phyloP scores from a whole-genome alignment of 2,113 vertebrate genomes.

The Varanus komodoensis region DNA sequence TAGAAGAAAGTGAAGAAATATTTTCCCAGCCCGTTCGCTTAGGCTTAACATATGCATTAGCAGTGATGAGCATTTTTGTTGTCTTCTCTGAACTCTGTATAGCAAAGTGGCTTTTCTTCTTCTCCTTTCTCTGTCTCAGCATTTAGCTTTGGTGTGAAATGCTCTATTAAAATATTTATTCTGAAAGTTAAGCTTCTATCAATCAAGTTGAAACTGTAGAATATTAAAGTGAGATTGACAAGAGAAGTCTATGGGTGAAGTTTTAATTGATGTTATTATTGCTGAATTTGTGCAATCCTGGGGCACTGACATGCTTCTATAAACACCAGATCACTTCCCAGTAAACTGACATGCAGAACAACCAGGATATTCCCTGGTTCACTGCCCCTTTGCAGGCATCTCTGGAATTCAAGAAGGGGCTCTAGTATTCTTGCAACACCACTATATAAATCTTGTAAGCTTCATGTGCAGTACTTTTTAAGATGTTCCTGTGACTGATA shows the following conservation, averaged over 20 bases:
- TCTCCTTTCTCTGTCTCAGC: neutral
- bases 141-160: conserved; percentile 59
- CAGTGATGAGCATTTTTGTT: conserved; percentile 30
- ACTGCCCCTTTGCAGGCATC: neutral
- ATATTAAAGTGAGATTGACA: conserved; percentile 37
- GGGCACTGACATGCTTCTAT: conserved; percentile 25
- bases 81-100: conserved; percentile 42
- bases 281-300: conserved; percentile 2
- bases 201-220: conserved; percentile 60
- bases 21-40: conserved; percentile 9
- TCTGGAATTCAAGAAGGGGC: neutral
- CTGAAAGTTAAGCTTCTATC: conserved; percentile 62
- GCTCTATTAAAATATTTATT: conserved; percentile 48
- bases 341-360: conserved; percentile 9
- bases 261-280: conserved; percentile 37
- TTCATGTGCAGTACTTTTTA: conserved; percentile 14
- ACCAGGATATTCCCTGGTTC: neutral
- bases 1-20: conserved; percentile 23
- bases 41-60: conserved; percentile 42
- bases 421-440: neutral
- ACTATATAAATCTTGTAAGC: conserved; percentile 26
- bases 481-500: conserved; percentile 28
- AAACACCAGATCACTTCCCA: conserved; percentile 19
- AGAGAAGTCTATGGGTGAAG: conserved; percentile 13
- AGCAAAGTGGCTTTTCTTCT: conserved; percentile 25